Conservation (phyloP, 1,140 invertebrate genomes). For the Apolygus lucorum region DNA sequence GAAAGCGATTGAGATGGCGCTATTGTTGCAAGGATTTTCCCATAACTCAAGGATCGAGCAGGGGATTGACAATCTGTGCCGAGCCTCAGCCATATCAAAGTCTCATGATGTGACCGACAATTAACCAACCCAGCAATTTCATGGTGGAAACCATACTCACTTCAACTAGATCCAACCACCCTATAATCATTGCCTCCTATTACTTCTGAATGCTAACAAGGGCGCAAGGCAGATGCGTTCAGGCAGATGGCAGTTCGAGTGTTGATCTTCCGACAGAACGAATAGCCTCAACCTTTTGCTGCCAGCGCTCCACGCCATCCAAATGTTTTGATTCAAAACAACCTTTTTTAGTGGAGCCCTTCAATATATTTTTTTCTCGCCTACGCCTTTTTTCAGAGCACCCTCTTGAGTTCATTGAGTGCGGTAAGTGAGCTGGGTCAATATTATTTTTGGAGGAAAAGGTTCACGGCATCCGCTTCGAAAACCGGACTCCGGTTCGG, state of each 20-base stretch:
- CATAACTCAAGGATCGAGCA: too few species aligned
- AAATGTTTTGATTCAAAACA: background rate
- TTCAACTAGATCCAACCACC: background rate
- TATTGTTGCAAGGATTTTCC: too few species aligned
- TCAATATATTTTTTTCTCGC: background rate
- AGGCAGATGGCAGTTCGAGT: background rate
- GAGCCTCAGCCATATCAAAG: too few species aligned
- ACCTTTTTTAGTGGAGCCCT: background rate
- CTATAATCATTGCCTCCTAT: background rate
- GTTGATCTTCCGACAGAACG: background rate
- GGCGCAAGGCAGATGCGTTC: background rate
- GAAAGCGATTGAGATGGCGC: too few species aligned
- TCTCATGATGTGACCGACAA: too few species aligned
- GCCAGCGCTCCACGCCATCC: background rate
- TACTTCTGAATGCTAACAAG: background rate
- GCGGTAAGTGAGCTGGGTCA: background rate
- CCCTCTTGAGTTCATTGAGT: background rate
- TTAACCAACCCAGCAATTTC: too few species aligned
- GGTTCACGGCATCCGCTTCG: too few species aligned
- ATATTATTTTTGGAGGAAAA: background rate
- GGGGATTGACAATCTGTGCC: too few species aligned
- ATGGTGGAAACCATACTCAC: too few species aligned
- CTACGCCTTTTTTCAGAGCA: background rate
- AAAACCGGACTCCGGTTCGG: too few species aligned
- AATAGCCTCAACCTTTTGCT: background rate